Conservation (phyloP, 2,113 vertebrate species). For the Ciconia boyciana region DNA sequence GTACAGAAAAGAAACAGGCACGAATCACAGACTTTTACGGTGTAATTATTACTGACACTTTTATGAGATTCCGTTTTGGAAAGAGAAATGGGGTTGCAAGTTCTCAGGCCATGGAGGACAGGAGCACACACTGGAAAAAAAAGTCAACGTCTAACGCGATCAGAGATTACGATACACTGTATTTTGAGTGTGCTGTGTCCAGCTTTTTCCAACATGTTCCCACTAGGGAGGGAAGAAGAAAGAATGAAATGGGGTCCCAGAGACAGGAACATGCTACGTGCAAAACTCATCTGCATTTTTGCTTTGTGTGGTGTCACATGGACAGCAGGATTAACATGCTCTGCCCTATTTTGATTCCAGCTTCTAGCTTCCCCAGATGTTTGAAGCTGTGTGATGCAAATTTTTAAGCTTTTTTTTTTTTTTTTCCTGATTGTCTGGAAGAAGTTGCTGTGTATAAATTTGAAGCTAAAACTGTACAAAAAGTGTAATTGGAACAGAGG, state of each 20-base stretch:
- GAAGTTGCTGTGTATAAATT: neutral
- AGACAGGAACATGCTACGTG: neutral
- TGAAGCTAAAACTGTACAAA: neutral
- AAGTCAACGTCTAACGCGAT: neutral
- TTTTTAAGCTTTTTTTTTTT: slow-evolving; percentile 48
- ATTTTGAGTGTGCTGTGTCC: neutral
- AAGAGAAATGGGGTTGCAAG: neutral
- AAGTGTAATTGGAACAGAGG: neutral
- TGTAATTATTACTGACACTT: neutral
- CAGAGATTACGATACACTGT: neutral
- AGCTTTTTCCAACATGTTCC: neutral
- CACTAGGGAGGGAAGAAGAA: neutral
- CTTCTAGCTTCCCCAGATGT: slow-evolving; percentile 37
- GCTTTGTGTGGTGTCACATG: neutral
- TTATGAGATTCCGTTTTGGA: neutral
- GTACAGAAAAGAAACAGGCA: neutral
- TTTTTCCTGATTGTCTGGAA: slow-evolving; percentile 1
- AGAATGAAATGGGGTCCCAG: neutral
- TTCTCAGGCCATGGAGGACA: neutral
- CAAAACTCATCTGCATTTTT: slow-evolving; percentile 17
- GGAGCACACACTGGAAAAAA: neutral
- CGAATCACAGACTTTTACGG: neutral
- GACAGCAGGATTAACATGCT: slow-evolving; percentile 17
- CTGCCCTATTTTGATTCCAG: neutral
- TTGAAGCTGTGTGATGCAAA: slow-evolving; percentile 26